phyloP scores from a whole-genome alignment of 2,113 vertebrate species.

The Pomatostomus ruficeps region DNA sequence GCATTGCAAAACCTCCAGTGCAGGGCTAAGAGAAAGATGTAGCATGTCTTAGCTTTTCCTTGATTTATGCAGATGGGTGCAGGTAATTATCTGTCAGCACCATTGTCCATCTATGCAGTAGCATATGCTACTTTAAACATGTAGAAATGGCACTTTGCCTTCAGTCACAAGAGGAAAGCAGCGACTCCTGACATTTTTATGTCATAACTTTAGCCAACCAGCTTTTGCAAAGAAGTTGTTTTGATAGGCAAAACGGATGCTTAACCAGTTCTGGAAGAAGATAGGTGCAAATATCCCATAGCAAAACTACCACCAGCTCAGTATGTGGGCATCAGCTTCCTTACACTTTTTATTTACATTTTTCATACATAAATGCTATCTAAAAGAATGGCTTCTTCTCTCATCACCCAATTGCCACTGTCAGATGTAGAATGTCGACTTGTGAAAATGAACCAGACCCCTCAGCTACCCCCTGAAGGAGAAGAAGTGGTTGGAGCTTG shows the following conservation, averaged over 20 bases:
- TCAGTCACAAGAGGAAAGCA: background rate
- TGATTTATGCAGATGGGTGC: background rate
- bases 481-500: background rate
- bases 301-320: background rate
- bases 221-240: background rate
- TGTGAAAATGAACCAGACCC: background rate
- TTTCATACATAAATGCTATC: background rate
- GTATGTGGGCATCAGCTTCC: background rate
- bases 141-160: background rate
- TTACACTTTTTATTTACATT: background rate
- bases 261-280: background rate
- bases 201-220: background rate
- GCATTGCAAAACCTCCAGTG: background rate
- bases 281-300: rapidly evolving
- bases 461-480: background rate
- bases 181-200: background rate
- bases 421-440: background rate
- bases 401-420: background rate
- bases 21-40: background rate
- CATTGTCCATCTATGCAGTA: background rate
- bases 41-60: background rate
- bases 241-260: background rate
- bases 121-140: background rate
- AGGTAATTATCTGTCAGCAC: background rate
- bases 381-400: background rate